Conservation (phyloP, 2,113 vertebrate species). For the Myocastor coypus region DNA sequence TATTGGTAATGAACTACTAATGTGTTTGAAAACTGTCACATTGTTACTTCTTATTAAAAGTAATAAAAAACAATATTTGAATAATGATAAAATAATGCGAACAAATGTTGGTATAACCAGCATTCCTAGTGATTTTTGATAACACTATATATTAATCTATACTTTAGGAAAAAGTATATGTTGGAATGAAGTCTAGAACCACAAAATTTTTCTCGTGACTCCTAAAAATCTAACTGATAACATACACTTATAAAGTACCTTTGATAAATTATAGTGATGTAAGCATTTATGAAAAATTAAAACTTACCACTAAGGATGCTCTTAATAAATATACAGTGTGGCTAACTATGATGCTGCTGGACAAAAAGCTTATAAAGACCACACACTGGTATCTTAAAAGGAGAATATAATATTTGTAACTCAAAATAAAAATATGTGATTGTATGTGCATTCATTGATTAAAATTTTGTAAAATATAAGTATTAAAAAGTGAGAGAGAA, state of each 20-base stretch:
- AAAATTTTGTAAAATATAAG: neutral
- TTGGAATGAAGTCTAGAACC: neutral
- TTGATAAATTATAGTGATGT: conserved; percentile 6
- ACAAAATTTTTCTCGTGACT: neutral
- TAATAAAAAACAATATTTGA: neutral
- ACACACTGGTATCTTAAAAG: neutral
- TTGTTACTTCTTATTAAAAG: too few species aligned
- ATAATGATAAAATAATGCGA: neutral
- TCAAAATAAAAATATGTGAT: neutral
- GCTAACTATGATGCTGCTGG: neutral
- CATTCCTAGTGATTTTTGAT: neutral
- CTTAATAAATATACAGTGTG: neutral
- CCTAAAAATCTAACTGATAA: conserved; percentile 3
- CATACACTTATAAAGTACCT: neutral
- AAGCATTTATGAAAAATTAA: conserved; percentile 12
- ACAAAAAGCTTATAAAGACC: neutral
- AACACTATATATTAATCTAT: neutral
- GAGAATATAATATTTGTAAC: neutral
- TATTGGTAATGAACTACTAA: too few species aligned
- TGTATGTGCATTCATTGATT: neutral
- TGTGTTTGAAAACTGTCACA: too few species aligned
- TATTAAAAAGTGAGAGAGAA: neutral
- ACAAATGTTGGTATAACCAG: neutral
- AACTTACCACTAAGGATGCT: neutral
- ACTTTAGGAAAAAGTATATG: conserved; percentile 3